Conservation (phyloP, 2,888 invertebrate species). For the Tribolium freemani region DNA sequence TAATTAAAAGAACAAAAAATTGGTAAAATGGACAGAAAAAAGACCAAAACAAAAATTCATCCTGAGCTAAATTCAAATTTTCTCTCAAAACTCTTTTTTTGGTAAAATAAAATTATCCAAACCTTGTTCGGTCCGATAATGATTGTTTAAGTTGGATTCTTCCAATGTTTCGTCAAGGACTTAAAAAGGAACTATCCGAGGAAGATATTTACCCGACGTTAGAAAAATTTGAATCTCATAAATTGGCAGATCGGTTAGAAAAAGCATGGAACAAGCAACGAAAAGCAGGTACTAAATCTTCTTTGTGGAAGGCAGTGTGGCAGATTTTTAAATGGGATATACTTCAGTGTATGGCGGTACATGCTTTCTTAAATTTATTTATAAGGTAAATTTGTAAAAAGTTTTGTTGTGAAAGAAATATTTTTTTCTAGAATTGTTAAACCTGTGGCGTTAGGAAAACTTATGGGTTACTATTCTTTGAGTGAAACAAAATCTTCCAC, state of each 20-base stretch:
- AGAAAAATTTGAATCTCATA: conserved; percentile 66
- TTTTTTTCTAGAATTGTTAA: not conserved
- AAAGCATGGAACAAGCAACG: conserved; percentile 61
- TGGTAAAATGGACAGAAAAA: not conserved
- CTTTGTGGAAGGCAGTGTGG: conserved; percentile 62
- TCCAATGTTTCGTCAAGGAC: conserved; percentile 69
- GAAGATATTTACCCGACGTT: conserved; percentile 70
- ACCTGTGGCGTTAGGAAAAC: not conserved
- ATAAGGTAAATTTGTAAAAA: not conserved
- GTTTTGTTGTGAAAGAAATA: not conserved
- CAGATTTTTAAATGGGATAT: conserved; percentile 72
- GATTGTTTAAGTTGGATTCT: conserved; percentile 68
- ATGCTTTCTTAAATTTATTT: not conserved
- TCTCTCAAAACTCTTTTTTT: conserved; percentile 57
- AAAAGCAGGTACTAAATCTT: conserved; percentile 66
- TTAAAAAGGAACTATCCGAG: conserved; percentile 68
- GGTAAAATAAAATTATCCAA: conserved; percentile 48
- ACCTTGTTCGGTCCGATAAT: not conserved
- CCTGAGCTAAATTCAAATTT: conserved; percentile 54
- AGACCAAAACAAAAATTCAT: conserved; percentile 42
- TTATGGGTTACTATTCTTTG: not conserved
- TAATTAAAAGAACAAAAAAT: not conserved
- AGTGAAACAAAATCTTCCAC: conserved; percentile 85
- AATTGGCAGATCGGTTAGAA: conserved; percentile 67
- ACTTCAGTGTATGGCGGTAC: conserved; percentile 67